These are phyloP conservation scores for Drosophila setifemur DNA, from an alignment of 1,140 invertebrate species.

Conservation along the genomic window DNA sequence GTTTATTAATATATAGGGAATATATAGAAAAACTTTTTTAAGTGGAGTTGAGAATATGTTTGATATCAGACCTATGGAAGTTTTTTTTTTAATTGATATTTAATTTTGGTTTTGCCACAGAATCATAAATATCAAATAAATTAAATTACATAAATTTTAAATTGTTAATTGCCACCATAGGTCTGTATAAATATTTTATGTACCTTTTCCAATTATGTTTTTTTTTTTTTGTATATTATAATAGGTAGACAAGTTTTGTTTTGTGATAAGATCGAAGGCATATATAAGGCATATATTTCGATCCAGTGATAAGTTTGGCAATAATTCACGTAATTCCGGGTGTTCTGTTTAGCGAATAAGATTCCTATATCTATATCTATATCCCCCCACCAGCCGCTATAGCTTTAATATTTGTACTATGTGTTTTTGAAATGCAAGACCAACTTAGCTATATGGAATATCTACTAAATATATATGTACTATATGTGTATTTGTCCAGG, in stretches of 20 bases:
- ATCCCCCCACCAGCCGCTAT: constrained; percentile 1
- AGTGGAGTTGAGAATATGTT: neutral
- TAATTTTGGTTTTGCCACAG: neutral
- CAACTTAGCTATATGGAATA: constrained; percentile 2
- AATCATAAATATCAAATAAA: too few species aligned
- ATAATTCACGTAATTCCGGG: constrained; percentile 19
- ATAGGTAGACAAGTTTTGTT: constrained; percentile 20
- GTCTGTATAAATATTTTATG: neutral
- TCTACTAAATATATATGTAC: neutral
- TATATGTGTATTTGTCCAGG: neutral
- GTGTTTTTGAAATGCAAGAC: neutral
- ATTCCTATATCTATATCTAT: neutral
- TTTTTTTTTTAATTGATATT: neutral
- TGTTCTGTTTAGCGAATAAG: constrained; percentile 39
- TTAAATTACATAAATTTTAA: too few species aligned
- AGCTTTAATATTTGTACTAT: constrained; percentile 24
- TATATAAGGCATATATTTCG: neutral
- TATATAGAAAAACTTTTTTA: too few species aligned
- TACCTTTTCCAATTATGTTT: neutral
- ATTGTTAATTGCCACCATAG: neutral
- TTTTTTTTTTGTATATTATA: constrained; percentile 15
- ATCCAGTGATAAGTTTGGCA: constrained; percentile 55
- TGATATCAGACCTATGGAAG: neutral
- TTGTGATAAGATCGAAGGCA: constrained; percentile 58
- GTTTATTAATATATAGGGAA: neutral